Evolutionary conservation across 1,140 invertebrate genomes (phyloP), one percentile per base, ranked within the genome.

Genomic region (Panagrolaimus sp.): DNA sequence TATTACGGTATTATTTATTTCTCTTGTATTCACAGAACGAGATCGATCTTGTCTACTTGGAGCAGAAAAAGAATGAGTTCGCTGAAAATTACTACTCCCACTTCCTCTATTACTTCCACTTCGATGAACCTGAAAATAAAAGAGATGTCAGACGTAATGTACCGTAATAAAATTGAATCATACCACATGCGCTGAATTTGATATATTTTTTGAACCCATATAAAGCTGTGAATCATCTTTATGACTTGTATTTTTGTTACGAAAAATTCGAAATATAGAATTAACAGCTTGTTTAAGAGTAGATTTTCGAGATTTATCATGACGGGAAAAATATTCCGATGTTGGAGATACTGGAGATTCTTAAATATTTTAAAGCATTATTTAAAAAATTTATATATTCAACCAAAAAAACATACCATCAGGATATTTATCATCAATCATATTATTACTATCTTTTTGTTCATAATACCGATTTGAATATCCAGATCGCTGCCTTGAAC

Each of bases 111-210:
- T 27, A 57, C 51, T 57, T 16, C 51, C 51, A 20, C 20, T 57
- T 57, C 51, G 51, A 57, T 57, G 20, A 27, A 57, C 51, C 51
- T 57, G 11, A 57, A 57, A 57, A 16, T 23, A 11, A 57, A 57
- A 11, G 51, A 57, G 20, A 38, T 38, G 31, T 38, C 2, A 38
- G 7, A 27, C 11, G 9, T 23, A 27, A 11, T 27, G 2, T n/a
- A 2, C 20, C 51, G 8, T 57, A 9, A 20, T 11, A n/a, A 16
- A 20, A 51, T 20, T 51, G 8, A 2, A 57, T 11, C 51, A 11
- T 25, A 57, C 51, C 51, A 27, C 27, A 57, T 57, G 51, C 4
- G 51, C 51, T 27, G 51, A 57, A 25, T 25, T 27, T 25, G 20
- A 25, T 11, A 57, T 25, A 23, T 57, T 27, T 27, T 57, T 57